These are phyloP conservation scores for Chaenocephalus aceratus DNA, from an alignment of 2,113 vertebrate species.

Conservation along the genomic window DNA sequence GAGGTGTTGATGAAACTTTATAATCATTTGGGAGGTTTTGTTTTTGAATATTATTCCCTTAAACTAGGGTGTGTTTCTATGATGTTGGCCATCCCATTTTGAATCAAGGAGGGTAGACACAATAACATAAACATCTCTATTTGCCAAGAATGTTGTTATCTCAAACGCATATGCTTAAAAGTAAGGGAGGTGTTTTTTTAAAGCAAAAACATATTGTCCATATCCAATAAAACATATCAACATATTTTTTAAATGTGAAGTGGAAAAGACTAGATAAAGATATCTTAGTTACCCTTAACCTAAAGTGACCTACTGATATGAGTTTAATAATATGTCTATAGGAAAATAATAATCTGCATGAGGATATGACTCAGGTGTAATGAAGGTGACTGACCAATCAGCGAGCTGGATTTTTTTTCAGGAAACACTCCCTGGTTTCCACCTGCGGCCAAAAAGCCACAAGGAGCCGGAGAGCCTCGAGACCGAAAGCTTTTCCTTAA, in stretches of 20 bases:
- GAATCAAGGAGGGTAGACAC: neutral
- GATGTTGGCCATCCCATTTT: neutral
- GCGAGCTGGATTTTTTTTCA: constrained; percentile 22
- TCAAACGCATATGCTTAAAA: too few species aligned
- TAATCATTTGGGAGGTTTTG: neutral
- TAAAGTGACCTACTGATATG: rapidly evolving
- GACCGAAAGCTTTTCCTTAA: neutral
- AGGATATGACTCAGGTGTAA: neutral
- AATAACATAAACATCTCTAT: neutral
- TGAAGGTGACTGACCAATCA: constrained; percentile 34
- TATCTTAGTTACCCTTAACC: neutral
- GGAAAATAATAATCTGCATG: neutral
- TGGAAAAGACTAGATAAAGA: neutral
- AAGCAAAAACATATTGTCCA: too few species aligned
- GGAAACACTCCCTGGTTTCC: constrained; percentile 10
- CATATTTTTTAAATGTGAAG: neutral
- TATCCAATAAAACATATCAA: neutral
- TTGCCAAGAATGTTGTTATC: neutral
- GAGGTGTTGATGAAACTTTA: too few species aligned
- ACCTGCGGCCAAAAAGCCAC: neutral
- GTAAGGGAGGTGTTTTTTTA: too few species aligned
- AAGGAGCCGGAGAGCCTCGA: neutral
- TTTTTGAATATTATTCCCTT: neutral
- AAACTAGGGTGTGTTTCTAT: neutral
- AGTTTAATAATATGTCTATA: neutral